Percentiles rank a stretch among this genome's conserved stretches.
These are phyloP conservation scores for Lasiurus borealis DNA, from an alignment of 2,113 vertebrate species.

Conservation along the genomic window DNA sequence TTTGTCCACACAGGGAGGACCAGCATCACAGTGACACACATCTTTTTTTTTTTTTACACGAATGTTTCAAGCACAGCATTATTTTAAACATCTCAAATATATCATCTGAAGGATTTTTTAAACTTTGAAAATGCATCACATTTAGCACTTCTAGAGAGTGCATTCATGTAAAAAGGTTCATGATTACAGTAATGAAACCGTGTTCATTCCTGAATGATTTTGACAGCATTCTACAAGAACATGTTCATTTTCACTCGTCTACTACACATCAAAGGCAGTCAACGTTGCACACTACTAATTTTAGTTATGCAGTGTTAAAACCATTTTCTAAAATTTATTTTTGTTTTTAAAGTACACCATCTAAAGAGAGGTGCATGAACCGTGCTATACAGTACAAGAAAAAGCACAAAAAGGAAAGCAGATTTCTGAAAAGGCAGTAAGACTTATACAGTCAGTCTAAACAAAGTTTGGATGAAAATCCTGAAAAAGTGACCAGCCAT, in stretches of 20 bases:
- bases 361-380: slow-evolving; percentile 83
- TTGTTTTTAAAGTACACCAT: slow-evolving; percentile 79
- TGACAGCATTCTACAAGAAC: slow-evolving; percentile 74
- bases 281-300: slow-evolving; percentile 80
- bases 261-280: slow-evolving; percentile 82
- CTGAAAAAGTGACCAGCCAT: slow-evolving; percentile 78
- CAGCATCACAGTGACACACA: slow-evolving; percentile 76
- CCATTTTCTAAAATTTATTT: slow-evolving; percentile 79
- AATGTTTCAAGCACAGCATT: slow-evolving; percentile 73
- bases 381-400: slow-evolving; percentile 84
- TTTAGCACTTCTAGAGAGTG: slow-evolving; percentile 62
- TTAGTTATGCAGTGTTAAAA: slow-evolving; percentile 82
- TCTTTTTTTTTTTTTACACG: slow-evolving; percentile 59
- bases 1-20: slow-evolving; percentile 77
- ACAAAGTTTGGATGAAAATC: slow-evolving; percentile 76
- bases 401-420: slow-evolving; percentile 80
- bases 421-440: slow-evolving; percentile 74
- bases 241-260: slow-evolving; percentile 62
- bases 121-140: slow-evolving; percentile 74
- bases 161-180: slow-evolving; percentile 57
- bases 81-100: slow-evolving; percentile 83
- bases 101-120: slow-evolving; percentile 76
- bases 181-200: slow-evolving; percentile 56
- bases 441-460: slow-evolving; percentile 75
- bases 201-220: slow-evolving; percentile 81